phyloP scores from a whole-genome alignment of 2,888 invertebrate genomes.

The Agonopterix heracliana region DNA sequence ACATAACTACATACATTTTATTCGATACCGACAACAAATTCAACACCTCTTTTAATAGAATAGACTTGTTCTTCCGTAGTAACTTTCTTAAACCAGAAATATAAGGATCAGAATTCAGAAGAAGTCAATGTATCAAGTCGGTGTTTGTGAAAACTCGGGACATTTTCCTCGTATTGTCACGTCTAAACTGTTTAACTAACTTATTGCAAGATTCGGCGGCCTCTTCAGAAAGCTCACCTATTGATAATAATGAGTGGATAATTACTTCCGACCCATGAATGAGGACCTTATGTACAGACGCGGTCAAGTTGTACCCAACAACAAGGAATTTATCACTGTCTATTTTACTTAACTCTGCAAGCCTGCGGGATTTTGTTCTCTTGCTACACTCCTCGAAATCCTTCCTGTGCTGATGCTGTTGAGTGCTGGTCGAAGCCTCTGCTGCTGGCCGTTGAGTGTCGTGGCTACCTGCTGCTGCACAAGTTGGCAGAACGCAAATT shows the following conservation, averaged over 20 bases:
- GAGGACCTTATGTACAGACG: constrained; percentile 1
- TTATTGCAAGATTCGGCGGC: constrained; percentile 4
- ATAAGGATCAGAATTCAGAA: constrained; percentile 1
- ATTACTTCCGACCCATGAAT: constrained; percentile 1
- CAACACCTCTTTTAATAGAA: not conserved
- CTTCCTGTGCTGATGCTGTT: no score
- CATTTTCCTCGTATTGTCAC: constrained; percentile 3
- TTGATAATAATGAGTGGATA: not conserved
- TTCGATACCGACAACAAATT: not conserved
- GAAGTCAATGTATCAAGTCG: constrained; percentile 1
- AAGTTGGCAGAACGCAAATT: no score
- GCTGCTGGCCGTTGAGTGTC: no score
- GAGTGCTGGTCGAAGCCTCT: no score
- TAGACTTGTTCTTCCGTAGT: not conserved
- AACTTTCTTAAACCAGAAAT: constrained; percentile 1
- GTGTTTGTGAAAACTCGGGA: constrained; percentile 1
- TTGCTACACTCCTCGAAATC: no score
- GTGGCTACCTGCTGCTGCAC: no score
- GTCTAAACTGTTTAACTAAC: constrained; percentile 1
- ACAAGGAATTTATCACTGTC: no score
- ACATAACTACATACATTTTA: not conserved
- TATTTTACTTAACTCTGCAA: no score
- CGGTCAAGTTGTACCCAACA: not conserved
- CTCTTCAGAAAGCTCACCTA: constrained; percentile 5
- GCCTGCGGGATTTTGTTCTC: no score